Percentiles rank a stretch among this genome's conserved stretches.
phyloP scores from a whole-genome alignment of 2,888 invertebrate genomes.

The Eristalis pertinax region DNA sequence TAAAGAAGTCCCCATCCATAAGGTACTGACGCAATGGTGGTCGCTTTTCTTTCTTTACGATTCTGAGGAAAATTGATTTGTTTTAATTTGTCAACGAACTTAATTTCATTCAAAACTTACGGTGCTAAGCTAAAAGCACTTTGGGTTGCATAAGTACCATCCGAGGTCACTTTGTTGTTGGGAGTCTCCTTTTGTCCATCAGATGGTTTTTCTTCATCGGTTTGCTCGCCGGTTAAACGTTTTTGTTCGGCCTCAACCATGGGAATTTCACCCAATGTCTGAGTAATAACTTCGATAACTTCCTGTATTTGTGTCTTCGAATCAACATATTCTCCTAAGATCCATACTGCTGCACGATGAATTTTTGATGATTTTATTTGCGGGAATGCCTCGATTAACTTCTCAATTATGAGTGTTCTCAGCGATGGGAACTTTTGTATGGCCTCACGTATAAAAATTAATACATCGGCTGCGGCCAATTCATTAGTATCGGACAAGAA shows the following conservation, averaged over 20 bases:
- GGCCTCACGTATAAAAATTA: slow-evolving; percentile 97
- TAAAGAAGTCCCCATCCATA: slow-evolving; percentile 97
- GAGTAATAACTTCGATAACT: slow-evolving; percentile 89
- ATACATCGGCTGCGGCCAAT: slow-evolving; percentile 95
- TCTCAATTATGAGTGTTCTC: slow-evolving; percentile 91
- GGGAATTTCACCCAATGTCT: slow-evolving; percentile 87
- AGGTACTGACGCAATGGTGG: slow-evolving; percentile 93
- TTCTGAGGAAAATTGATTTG: slow-evolving; percentile 76
- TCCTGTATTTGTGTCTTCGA: slow-evolving; percentile 88
- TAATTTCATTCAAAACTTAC: slow-evolving; percentile 82
- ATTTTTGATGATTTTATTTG: slow-evolving; percentile 95
- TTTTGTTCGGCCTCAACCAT: slow-evolving; percentile 86
- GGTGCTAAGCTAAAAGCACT: slow-evolving; percentile 94
- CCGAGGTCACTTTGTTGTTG: slow-evolving; percentile 91
- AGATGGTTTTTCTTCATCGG: slow-evolving; percentile 81
- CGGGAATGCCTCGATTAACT: slow-evolving; percentile 88
- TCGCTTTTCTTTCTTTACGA: slow-evolving; percentile 86
- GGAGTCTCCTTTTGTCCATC: slow-evolving; percentile 77
- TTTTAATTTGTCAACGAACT: neutral
- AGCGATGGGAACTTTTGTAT: slow-evolving; percentile 94
- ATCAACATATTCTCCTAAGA: slow-evolving; percentile 97
- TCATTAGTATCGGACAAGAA: slow-evolving; percentile 95
- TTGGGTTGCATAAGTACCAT: slow-evolving; percentile 99
- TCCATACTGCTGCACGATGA: slow-evolving; percentile 97
- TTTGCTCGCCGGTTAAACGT: slow-evolving; percentile 87